These are phyloP conservation scores for Trachelus iudaicus DNA, from an alignment of 2,888 invertebrate genomes.

Conservation along the genomic window DNA sequence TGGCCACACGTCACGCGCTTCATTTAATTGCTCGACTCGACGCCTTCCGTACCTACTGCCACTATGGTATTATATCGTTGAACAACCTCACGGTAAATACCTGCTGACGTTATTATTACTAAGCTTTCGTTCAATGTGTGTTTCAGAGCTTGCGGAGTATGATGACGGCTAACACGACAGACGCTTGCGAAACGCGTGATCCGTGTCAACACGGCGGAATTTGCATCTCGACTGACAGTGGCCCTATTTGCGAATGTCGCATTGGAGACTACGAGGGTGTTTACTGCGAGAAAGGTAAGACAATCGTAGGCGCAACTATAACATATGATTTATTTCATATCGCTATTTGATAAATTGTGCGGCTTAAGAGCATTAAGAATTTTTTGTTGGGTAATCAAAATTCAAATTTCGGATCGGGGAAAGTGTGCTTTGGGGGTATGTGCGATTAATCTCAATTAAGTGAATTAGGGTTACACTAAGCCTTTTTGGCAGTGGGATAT, in stretches of 20 bases:
- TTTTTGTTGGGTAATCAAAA: neutral
- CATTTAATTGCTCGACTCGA: neutral
- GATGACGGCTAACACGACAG: constrained; percentile 75
- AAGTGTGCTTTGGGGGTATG: neutral
- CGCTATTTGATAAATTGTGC: too few species aligned
- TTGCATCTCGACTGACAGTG: constrained; percentile 95
- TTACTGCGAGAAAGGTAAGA: constrained; percentile 92
- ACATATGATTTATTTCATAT: neutral
- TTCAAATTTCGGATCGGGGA: neutral
- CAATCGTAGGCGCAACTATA: neutral
- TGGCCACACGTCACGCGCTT: neutral
- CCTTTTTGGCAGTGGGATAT: neutral
- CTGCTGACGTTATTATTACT: neutral
- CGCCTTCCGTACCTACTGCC: neutral
- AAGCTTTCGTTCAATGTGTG: constrained; percentile 16
- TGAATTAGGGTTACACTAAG: neutral
- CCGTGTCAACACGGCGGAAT: constrained; percentile 96
- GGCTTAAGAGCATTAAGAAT: too few species aligned
- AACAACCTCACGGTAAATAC: neutral
- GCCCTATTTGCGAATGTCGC: constrained; percentile 94
- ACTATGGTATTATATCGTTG: neutral
- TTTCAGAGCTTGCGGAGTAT: constrained; percentile 65
- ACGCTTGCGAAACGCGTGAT: constrained; percentile 87
- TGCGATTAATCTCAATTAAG: constrained; percentile 1
- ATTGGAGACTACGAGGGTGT: constrained; percentile 93